phyloP scores from a whole-genome alignment of 2,888 invertebrate species.

The Erpobdella octoculata region DNA sequence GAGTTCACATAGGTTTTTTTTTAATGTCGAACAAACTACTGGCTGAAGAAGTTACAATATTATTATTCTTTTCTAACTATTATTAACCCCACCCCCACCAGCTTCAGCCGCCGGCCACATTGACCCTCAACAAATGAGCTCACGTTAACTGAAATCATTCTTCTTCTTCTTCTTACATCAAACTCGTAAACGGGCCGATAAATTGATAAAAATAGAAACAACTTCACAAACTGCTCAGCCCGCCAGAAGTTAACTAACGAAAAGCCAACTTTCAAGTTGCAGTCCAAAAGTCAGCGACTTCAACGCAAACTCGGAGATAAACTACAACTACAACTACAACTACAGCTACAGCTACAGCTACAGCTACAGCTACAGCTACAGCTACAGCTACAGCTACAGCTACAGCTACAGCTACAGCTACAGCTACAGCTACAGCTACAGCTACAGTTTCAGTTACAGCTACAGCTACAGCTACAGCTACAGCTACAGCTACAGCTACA shows the following conservation, averaged over 20 bases:
- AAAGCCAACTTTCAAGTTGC: not conserved
- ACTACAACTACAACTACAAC: not conserved
- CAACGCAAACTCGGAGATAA: not conserved
- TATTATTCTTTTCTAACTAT: too few relatives aligned
- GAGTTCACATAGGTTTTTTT: too few relatives aligned
- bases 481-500: not conserved
- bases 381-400: not conserved
- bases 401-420: not conserved
- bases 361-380: not conserved
- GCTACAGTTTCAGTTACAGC: not conserved
- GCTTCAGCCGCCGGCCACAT: too few relatives aligned
- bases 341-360: slow-evolving; percentile 4
- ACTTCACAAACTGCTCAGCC: not conserved
- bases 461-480: not conserved
- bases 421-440: not conserved
- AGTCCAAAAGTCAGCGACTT: not conserved
- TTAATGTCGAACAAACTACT: too few relatives aligned
- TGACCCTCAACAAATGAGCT: too few relatives aligned
- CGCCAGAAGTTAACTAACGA: not conserved
- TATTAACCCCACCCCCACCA: too few relatives aligned
- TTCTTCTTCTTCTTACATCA: too few relatives aligned
- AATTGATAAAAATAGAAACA: not conserved
- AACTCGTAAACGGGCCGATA: too few relatives aligned
- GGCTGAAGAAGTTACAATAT: too few relatives aligned
- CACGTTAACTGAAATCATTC: too few relatives aligned